Evolutionary conservation across 2,888 invertebrate genomes (phyloP).

Genomic region (Clanis bilineata): DNA sequence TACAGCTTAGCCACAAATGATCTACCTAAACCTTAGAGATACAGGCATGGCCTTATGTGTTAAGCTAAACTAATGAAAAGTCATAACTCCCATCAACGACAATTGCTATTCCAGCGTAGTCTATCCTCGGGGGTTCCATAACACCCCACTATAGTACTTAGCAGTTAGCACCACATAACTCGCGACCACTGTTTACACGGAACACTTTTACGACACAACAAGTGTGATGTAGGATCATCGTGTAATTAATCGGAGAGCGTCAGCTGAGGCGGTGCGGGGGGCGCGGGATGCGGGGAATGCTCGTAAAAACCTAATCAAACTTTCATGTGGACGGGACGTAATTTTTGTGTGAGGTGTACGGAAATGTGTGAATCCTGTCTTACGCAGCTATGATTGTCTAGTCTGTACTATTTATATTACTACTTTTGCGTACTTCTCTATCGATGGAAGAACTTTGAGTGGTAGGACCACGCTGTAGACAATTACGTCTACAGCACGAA

Average conservation of each 20-base stretch:
- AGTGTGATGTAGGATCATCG: not conserved
- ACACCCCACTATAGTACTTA: not conserved
- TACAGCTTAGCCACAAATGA: too few species aligned
- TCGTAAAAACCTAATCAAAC: slow-evolving; percentile 42
- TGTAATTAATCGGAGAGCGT: slow-evolving; percentile 3
- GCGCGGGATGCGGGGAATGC: slow-evolving; percentile 3
- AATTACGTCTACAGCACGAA: too few species aligned
- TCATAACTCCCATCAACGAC: too few species aligned
- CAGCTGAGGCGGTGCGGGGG: not conserved
- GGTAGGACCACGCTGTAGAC: too few species aligned
- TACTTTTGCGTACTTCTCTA: too few species aligned
- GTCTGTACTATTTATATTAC: not conserved
- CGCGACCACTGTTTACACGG: not conserved
- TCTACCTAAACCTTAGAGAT: too few species aligned
- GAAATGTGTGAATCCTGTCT: not conserved
- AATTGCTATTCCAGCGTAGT: not conserved
- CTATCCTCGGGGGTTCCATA: not conserved
- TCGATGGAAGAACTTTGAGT: too few species aligned
- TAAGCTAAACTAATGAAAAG: too few species aligned
- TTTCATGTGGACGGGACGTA: slow-evolving; percentile 28
- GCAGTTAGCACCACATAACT: not conserved
- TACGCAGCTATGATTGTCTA: not conserved
- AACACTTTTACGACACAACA: not conserved
- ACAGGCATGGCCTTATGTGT: too few species aligned
- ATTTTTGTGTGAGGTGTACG: not conserved